Percentiles rank a stretch among this genome's conserved stretches.
These are phyloP conservation scores for Calliopum simillimum DNA, from an alignment of 2,888 invertebrate genomes.

Conservation along the genomic window DNA sequence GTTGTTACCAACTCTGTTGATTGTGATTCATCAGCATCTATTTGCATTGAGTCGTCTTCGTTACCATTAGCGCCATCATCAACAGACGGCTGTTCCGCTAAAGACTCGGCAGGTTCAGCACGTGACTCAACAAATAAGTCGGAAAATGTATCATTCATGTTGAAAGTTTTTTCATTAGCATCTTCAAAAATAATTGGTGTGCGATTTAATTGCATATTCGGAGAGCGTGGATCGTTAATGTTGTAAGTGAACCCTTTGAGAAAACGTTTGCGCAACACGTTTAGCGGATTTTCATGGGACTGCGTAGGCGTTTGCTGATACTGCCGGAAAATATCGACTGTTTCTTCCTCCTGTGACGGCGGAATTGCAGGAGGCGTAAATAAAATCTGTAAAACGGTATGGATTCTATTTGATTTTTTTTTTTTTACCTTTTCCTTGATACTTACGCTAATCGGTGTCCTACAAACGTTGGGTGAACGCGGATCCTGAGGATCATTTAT, in stretches of 20 bases:
- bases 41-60: constrained; percentile 23
- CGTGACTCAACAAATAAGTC: constrained; percentile 62
- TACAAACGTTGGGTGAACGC: constrained; percentile 58
- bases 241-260: constrained; percentile 57
- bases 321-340: background rate
- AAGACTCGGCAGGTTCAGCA: constrained; percentile 37
- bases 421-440: background rate
- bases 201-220: constrained; percentile 55
- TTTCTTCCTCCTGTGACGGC: background rate
- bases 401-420: background rate
- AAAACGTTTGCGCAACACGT: constrained; percentile 57
- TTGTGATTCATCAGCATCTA: background rate
- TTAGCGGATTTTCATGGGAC: constrained; percentile 45
- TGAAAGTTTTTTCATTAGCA: constrained; percentile 55
- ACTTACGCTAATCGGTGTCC: constrained; percentile 60
- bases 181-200: constrained; percentile 61
- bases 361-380: constrained; percentile 31
- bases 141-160: constrained; percentile 62
- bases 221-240: constrained; percentile 62
- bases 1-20: background rate
- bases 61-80: background rate
- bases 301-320: constrained; percentile 37
- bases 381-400: background rate
- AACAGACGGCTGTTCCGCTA: background rate
- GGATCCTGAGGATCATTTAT: constrained; percentile 52